These are phyloP conservation scores for Micrastur ruficollis DNA, from an alignment of 2,797 vertebrate genomes.

Conservation along the genomic window DNA sequence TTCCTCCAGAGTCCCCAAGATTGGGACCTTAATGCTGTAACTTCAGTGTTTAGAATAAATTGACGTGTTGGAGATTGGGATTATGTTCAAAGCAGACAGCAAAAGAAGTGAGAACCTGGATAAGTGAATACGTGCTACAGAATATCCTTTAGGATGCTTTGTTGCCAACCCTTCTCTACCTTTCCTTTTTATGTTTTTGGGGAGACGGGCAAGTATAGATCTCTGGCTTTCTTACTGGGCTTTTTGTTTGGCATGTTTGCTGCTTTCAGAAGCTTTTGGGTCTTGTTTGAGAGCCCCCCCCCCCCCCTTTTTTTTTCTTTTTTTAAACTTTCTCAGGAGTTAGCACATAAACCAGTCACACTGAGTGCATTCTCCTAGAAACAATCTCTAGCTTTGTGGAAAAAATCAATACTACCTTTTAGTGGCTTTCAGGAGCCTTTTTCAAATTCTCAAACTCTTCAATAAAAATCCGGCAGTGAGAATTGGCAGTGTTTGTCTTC, in stretches of 20 bases:
- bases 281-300: neutral
- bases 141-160: neutral
- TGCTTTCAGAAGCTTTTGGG: neutral
- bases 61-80: neutral
- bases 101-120: neutral
- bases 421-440: conserved; percentile 46
- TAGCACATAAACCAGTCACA: neutral
- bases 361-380: neutral
- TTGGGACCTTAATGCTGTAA: neutral
- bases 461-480: conserved; percentile 64
- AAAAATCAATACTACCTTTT: conserved; percentile 20
- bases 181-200: neutral
- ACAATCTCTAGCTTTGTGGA: conserved; percentile 21
- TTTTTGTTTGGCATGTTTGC: neutral
- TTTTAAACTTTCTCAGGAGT: neutral
- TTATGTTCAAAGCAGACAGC: neutral
- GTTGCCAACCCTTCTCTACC: neutral
- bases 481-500: conserved; percentile 79
- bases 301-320: neutral
- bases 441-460: conserved; percentile 64
- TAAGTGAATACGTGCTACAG: neutral
- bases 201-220: neutral
- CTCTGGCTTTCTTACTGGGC: neutral
- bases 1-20: neutral
- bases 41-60: neutral